Percentiles rank a stretch among this genome's conserved stretches.
Conservation (phyloP, 2,888 invertebrate genomes). For the Nowickia ferox region DNA sequence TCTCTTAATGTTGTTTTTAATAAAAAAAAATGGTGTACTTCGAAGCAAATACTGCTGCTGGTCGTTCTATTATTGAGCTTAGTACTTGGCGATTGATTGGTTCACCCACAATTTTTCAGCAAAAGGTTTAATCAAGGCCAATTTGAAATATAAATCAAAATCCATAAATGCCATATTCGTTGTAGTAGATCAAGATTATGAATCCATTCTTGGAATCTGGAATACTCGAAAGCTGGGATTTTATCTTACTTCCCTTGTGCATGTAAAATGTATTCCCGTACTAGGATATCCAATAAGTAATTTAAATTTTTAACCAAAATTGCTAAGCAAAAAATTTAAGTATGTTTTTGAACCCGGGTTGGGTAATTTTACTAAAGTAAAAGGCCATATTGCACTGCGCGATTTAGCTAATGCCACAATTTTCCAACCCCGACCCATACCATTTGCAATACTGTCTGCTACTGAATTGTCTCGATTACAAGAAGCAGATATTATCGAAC, state of each 20-base stretch:
- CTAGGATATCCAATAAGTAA: background rate
- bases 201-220: background rate
- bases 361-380: background rate
- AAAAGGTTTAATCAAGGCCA: slow-evolving; percentile 3
- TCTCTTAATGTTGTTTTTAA: background rate
- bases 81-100: slow-evolving; percentile 7
- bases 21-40: background rate
- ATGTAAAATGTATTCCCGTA: background rate
- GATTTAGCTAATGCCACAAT: too few species aligned
- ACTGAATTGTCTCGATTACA: too few species aligned
- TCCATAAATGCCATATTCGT: slow-evolving; percentile 12
- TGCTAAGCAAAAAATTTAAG: background rate
- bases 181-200: background rate
- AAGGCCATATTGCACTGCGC: background rate
- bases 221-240: background rate
- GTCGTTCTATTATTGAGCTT: slow-evolving; percentile 8
- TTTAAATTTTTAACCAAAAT: background rate
- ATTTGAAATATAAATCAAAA: slow-evolving; percentile 1
- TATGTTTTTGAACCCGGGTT: background rate
- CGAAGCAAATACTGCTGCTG: background rate
- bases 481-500: too few species aligned
- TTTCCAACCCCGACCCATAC: too few species aligned
- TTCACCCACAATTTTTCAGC: background rate
- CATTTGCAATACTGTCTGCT: too few species aligned
- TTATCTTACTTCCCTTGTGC: background rate